A percentile compares a stretch with the other conserved stretches of the same genome.
These are phyloP conservation scores for Spongia lamella DNA, from an alignment of 37 sponge, comb jelly and placozoan species.

Conservation along the genomic window DNA sequence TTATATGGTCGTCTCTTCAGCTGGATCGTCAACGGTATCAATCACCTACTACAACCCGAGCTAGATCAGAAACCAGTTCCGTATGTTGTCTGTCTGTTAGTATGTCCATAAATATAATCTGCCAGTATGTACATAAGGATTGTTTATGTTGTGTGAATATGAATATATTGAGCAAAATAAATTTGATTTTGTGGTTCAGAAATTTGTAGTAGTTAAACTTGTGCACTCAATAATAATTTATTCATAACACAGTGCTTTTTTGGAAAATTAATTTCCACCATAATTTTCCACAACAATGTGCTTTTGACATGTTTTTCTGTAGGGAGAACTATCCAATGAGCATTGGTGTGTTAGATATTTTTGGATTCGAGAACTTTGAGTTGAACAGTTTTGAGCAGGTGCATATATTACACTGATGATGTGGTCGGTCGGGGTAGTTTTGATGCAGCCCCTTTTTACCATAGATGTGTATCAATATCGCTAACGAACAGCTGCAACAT, in stretches of 20 bases:
- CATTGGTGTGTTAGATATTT: conserved; percentile 94
- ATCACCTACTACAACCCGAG: conserved; percentile 29
- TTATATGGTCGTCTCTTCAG: conserved; percentile 43
- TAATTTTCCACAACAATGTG: no score
- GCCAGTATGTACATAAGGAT: background rate
- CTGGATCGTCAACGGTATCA: conserved; percentile 49
- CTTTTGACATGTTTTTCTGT: no score
- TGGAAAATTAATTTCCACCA: no score
- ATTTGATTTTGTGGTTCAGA: no score
- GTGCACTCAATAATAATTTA: no score
- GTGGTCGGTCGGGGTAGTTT: conserved; percentile 57
- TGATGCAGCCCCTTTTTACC: conserved; percentile 33
- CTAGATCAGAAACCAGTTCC: conserved; percentile 19
- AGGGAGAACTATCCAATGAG: background rate
- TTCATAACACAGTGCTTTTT: no score
- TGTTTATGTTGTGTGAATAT: no score
- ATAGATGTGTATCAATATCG: conserved; percentile 62
- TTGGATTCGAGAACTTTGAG: conserved; percentile 92
- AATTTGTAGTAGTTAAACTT: no score
- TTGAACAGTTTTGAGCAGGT: conserved; percentile 93
- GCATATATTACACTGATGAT: no score
- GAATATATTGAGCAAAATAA: no score
- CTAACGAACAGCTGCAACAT: conserved; percentile 68
- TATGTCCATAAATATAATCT: conserved; percentile 1
- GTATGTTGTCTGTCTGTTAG: no score